Evolutionary conservation across 2,888 invertebrate genomes (phyloP).

Genomic region (Girardia tigrina): DNA sequence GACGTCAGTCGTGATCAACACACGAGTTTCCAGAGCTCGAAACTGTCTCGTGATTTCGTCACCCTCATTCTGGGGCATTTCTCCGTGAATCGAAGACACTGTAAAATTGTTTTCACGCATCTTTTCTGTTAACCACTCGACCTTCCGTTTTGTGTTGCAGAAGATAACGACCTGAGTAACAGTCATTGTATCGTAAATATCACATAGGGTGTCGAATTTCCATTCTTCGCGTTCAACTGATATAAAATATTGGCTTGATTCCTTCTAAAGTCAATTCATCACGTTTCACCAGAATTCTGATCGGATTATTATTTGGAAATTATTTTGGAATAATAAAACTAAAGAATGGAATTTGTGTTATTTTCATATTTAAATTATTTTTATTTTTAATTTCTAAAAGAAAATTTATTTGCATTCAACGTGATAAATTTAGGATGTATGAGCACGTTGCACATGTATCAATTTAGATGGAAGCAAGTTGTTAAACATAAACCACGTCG

Average conservation of each 20-base stretch:
- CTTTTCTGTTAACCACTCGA: constrained; percentile 97
- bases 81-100: constrained; percentile 85
- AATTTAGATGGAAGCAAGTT: too few species aligned
- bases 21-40: constrained; percentile 76
- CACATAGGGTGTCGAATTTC: constrained; percentile 98
- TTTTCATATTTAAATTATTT: too few species aligned
- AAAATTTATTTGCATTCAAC: too few species aligned
- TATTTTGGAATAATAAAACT: too few species aligned
- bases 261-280: constrained; percentile 97
- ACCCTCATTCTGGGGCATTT: constrained; percentile 74
- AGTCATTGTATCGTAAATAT: constrained; percentile 90
- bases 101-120: constrained; percentile 85
- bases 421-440: too few species aligned
- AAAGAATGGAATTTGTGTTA: too few species aligned
- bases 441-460: too few species aligned
- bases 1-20: constrained; percentile 93
- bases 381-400: too few species aligned
- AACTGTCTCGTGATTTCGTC: constrained; percentile 99
- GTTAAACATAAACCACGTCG: too few species aligned
- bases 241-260: constrained; percentile 95
- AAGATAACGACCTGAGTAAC: constrained; percentile 99
- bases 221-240: constrained; percentile 97
- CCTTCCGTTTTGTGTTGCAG: constrained; percentile 74
- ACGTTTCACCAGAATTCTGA: constrained; percentile 87
- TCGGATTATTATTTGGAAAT: constrained; percentile 91